Evolutionary conservation across 2,888 invertebrate species (phyloP), one percentile per base, ranked within the genome.

Genomic region (Ichneumoninae sp.): DNA sequence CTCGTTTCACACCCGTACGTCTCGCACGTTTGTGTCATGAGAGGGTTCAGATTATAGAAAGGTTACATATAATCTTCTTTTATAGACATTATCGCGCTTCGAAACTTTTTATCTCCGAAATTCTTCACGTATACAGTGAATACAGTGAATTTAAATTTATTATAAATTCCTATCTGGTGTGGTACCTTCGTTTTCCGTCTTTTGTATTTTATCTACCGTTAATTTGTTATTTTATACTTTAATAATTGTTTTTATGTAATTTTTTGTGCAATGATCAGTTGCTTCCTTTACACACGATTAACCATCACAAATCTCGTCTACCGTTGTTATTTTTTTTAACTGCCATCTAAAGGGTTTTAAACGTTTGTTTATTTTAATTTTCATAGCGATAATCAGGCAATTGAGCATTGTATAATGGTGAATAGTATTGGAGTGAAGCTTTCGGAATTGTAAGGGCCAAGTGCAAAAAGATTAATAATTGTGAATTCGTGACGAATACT

Each of bases 271-370:
- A 72, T 57, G 52, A 22, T 52, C 70, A 54, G 40, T 54, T 47
- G 26, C 65, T 69, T 83, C 66, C 71, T n/a, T 68, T 36, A 26
- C 22, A 16, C 22, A 44, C 33, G 33, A 71, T 66, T 13, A 30
- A 70, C 22, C 33, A 8, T 71, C 22, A 22, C 36, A 10, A 62
- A 62, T 40, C 33, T 71, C 44, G 76, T 80, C 71, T 68, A 80
- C 72, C 36, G 62, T 80, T 83, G 57, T 72, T 72, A 72, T 62
- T 66, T 80, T 66, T 16, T 10, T 10, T 1, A 19, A 76, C 71
- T 80, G 80, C 80, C 83, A 76, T 80, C 57, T 5, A 26, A 60
- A 19, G 30, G 52, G 40, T 80, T 54, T 80, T 54, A 40, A 57
- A 76, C 16, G 8, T 50, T 60, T 57, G 36, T 65, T 74, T 69